phyloP scores from a whole-genome alignment of 2,888 invertebrate genomes.

The Liopterus haemorrhoidalis region DNA sequence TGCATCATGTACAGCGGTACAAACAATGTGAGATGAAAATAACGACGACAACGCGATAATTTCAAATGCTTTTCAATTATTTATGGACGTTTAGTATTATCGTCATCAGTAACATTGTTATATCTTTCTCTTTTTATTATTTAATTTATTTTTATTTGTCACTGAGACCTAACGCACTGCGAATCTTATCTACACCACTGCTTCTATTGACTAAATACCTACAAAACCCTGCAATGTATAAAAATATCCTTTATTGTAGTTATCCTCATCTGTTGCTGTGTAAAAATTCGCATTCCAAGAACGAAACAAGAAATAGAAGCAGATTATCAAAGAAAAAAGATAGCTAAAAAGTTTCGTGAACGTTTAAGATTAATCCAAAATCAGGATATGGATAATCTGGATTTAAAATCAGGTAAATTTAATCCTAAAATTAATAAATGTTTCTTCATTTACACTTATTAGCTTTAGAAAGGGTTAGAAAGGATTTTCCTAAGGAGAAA shows the following conservation, averaged over 20 bases:
- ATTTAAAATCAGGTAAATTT: conserved; percentile 62
- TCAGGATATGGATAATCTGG: conserved; percentile 78
- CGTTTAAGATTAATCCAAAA: conserved; percentile 77
- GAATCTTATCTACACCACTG: too few species aligned
- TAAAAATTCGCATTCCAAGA: conserved; percentile 84
- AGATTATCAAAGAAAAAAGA: conserved; percentile 77
- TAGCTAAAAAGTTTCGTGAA: conserved; percentile 75
- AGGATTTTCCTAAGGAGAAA: conserved; percentile 56
- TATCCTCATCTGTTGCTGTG: conserved; percentile 82
- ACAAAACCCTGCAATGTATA: conserved; percentile 1
- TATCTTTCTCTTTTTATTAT: too few species aligned
- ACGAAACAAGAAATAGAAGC: conserved; percentile 95
- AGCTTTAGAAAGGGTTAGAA: conserved; percentile 65
- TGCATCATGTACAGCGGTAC: too few species aligned
- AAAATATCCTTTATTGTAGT: conserved; percentile 49
- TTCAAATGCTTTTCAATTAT: too few species aligned
- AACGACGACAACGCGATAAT: too few species aligned
- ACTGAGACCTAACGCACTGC: conserved; percentile 6
- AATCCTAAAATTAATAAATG: neutral
- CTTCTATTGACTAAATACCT: conserved; percentile 4
- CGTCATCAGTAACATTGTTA: too few species aligned
- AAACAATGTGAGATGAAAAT: too few species aligned
- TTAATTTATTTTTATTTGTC: too few species aligned
- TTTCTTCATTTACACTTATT: conserved; percentile 21
- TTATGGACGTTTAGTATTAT: too few species aligned